Percentiles rank a stretch among this genome's conserved stretches.
These are phyloP conservation scores for Chaetops frenatus DNA, from an alignment of 2,113 vertebrate species.

Conservation along the genomic window DNA sequence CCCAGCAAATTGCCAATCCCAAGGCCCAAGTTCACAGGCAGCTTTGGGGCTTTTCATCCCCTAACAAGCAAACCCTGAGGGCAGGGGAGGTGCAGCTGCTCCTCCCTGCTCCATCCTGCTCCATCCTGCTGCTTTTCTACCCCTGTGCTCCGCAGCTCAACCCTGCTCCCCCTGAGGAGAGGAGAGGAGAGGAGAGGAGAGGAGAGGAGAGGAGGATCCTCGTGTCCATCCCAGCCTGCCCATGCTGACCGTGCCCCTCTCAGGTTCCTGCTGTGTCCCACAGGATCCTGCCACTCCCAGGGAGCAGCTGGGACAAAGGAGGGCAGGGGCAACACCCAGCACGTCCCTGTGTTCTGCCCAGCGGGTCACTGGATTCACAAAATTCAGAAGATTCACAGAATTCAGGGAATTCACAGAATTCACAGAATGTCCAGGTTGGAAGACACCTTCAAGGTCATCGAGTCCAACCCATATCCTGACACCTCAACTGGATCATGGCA, in stretches of 20 bases:
- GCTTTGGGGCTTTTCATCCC: not conserved
- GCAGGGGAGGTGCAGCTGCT: not conserved
- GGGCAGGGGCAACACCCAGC: not conserved
- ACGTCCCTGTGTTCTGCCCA: not conserved
- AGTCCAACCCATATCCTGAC: no score
- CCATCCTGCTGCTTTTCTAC: not conserved
- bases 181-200: not conserved
- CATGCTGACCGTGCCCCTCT: not conserved
- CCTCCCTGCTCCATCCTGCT: not conserved
- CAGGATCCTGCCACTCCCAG: not conserved
- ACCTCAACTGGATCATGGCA: no score
- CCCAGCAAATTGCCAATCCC: slow-evolving; percentile 40
- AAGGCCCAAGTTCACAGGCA: not conserved
- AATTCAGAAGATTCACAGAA: no score
- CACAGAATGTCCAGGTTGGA: no score
- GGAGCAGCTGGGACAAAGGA: not conserved
- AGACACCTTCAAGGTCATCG: no score
- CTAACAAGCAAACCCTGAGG: not conserved
- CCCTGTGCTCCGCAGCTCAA: not conserved
- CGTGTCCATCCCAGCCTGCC: not conserved
- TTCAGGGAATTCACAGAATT: no score
- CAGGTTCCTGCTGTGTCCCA: not conserved
- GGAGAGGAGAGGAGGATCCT: not conserved
- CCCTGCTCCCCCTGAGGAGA: accelerated
- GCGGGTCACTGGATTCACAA: no score